phyloP scores from a whole-genome alignment of 2,797 vertebrate species.

The Spinus olivaceus region DNA sequence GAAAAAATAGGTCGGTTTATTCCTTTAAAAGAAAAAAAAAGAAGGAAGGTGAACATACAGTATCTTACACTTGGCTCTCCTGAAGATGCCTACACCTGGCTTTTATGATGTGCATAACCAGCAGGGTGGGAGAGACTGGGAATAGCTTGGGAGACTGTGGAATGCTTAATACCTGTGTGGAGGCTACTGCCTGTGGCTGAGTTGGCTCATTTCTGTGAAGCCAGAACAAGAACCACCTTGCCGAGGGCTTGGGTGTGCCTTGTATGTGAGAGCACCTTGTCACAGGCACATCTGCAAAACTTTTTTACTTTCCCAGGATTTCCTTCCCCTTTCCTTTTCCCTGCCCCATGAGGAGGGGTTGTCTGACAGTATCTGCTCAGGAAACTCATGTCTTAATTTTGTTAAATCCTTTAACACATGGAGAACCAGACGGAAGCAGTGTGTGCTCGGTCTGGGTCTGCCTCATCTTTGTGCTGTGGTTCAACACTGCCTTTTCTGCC shows the following conservation, averaged over 20 bases:
- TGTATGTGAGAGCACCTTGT: not conserved
- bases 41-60: rapidly evolving
- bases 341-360: not conserved
- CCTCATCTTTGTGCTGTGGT: not conserved
- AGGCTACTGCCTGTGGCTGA: conserved; percentile 26
- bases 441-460: not conserved
- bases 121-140: not conserved
- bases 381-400: conserved; percentile 59
- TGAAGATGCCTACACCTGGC: not conserved
- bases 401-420: not conserved
- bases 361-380: conserved; percentile 69
- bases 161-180: not conserved
- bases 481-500: not conserved
- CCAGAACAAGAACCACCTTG: conserved; percentile 19
- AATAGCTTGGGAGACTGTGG: not conserved
- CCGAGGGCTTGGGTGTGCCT: not conserved
- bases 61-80: not conserved
- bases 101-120: not conserved
- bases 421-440: not conserved
- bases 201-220: not conserved
- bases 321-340: conserved; percentile 7
- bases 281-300: not conserved
- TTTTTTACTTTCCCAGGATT: conserved; percentile 29
- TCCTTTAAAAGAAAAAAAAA: not conserved
- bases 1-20: not conserved